Evolutionary conservation across 1,140 invertebrate species (phyloP).

Genomic region (Trachymyrmex cornetzi): DNA sequence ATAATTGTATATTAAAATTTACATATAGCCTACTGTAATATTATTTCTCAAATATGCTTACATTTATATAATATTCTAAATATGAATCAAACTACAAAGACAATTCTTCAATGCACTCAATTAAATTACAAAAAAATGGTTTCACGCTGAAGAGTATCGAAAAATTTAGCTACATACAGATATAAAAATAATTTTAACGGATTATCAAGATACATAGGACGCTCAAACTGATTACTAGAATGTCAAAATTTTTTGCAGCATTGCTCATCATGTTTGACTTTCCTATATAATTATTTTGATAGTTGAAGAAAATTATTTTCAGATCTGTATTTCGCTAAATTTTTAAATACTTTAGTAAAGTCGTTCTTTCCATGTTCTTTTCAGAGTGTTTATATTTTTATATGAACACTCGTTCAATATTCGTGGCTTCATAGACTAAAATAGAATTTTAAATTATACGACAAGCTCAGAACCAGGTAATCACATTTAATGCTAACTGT

Average conservation of each 20-base stretch:
- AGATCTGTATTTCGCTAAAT: too few species aligned
- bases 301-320: too few species aligned
- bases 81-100: not conserved
- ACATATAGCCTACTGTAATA: not conserved
- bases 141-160: too few species aligned
- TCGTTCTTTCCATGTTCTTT: not conserved
- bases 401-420: not conserved
- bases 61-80: not conserved
- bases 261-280: too few species aligned
- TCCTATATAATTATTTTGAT: too few species aligned
- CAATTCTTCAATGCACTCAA: not conserved
- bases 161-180: too few species aligned
- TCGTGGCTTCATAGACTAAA: not conserved
- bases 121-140: too few species aligned
- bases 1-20: not conserved
- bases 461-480: not conserved
- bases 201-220: too few species aligned
- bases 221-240: too few species aligned
- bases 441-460: not conserved
- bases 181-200: too few species aligned
- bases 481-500: not conserved
- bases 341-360: too few species aligned
- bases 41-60: not conserved
- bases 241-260: too few species aligned
- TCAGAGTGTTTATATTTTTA: not conserved